These are phyloP conservation scores for Achatina immaculata DNA, from an alignment of 1,140 invertebrate species.

Conservation along the genomic window DNA sequence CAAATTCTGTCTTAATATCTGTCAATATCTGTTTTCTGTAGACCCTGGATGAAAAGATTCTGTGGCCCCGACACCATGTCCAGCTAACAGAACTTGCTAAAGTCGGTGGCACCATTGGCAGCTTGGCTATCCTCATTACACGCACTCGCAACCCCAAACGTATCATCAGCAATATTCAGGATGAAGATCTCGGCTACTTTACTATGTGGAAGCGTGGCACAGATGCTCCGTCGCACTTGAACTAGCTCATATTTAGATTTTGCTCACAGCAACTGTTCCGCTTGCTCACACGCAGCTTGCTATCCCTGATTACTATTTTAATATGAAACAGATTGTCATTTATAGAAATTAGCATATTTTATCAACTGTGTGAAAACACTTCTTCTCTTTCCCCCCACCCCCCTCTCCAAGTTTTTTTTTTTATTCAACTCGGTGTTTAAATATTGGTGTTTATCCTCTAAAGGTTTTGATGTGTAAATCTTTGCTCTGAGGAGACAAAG, in stretches of 20 bases:
- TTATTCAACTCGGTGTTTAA: too few relatives aligned
- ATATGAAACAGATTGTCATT: not conserved
- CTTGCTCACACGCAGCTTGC: not conserved
- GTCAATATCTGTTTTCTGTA: conserved; percentile 21
- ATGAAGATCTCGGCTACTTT: conserved; percentile 54
- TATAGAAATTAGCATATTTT: not conserved
- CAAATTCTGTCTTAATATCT: too few relatives aligned
- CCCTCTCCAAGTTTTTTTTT: not conserved
- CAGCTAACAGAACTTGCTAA: conserved; percentile 47
- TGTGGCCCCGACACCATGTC: conserved; percentile 51
- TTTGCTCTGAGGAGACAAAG: too few relatives aligned
- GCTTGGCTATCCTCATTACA: conserved; percentile 48
- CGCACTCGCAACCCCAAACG: conserved; percentile 45
- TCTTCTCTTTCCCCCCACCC: not conserved
- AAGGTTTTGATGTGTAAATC: too few relatives aligned
- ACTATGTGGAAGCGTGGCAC: conserved; percentile 40
- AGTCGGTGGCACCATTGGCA: conserved; percentile 50
- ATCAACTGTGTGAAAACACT: not conserved
- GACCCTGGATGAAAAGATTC: conserved; percentile 61
- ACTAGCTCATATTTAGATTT: not conserved
- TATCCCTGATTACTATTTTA: not conserved
- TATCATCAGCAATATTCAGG: conserved; percentile 54
- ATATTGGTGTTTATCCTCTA: too few relatives aligned
- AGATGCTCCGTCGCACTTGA: not conserved
- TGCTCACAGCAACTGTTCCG: not conserved